Conservation (phyloP, 2,888 invertebrate genomes). For the Tortricodes alternella region DNA sequence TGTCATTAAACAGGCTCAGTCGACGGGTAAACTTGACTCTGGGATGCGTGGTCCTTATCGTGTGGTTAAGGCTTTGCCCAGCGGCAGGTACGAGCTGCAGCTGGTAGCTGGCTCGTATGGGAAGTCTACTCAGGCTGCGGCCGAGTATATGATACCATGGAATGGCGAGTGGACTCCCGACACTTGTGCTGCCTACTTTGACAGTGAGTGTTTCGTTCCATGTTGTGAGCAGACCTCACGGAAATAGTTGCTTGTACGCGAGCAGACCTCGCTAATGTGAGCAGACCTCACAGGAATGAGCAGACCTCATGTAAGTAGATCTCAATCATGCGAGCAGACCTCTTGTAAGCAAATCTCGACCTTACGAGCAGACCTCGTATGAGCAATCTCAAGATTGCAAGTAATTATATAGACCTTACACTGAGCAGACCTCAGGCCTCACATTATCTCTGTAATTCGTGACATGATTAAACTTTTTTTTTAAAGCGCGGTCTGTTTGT, state of each 20-base stretch:
- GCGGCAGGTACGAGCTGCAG: conserved; percentile 16
- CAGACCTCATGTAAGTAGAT: background rate
- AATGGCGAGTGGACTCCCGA: conserved; percentile 16
- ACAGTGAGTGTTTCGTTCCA: background rate
- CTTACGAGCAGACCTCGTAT: background rate
- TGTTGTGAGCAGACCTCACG: too few species aligned
- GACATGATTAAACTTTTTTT: too few species aligned
- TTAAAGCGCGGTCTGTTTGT: too few species aligned
- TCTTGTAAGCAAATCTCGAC: too few species aligned
- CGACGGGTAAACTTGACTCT: conserved; percentile 18
- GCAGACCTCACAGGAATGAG: background rate
- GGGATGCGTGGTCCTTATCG: conserved; percentile 27
- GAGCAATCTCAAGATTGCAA: too few species aligned
- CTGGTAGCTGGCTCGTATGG: conserved; percentile 13
- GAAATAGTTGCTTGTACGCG: background rate
- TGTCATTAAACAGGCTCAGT: conserved; percentile 17
- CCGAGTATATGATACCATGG: conserved; percentile 1
- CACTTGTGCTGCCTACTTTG: conserved; percentile 8
- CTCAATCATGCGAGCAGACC: background rate
- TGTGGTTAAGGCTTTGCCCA: conserved; percentile 1
- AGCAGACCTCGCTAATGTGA: background rate
- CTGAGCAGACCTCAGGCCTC: too few species aligned
- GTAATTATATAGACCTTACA: too few species aligned
- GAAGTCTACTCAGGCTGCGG: conserved; percentile 10
- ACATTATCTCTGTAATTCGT: too few species aligned